phyloP scores from a whole-genome alignment of 2,888 invertebrate species.

The Flexamia atlantica region DNA sequence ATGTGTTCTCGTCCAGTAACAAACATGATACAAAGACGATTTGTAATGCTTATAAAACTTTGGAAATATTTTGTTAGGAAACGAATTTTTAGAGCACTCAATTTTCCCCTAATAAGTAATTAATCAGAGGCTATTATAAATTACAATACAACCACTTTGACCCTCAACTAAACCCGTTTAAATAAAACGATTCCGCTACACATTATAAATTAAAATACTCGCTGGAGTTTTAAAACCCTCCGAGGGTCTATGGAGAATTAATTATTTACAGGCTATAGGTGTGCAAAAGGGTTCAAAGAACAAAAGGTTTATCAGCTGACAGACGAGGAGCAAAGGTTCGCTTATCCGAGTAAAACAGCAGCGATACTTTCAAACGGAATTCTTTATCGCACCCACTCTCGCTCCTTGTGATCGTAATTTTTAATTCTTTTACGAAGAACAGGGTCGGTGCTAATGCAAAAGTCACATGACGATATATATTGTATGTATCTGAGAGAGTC shows the following conservation, averaged over 20 bases:
- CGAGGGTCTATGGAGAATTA: not conserved
- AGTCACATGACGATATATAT: no score
- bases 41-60: no score
- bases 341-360: not conserved
- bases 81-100: no score
- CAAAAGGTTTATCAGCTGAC: constrained; percentile 24
- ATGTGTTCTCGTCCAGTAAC: no score
- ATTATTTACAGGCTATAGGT: constrained; percentile 14
- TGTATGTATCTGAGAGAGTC: no score
- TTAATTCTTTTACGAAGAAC: not conserved
- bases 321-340: not conserved
- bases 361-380: constrained; percentile 33
- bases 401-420: not conserved
- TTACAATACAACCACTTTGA: no score
- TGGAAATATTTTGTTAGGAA: no score
- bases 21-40: no score
- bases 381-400: not conserved
- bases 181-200: no score
- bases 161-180: no score
- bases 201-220: not conserved
- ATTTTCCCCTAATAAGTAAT: no score
- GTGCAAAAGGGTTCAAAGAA: constrained; percentile 16
- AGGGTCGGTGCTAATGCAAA: not conserved
- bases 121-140: no score
- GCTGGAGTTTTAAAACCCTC: not conserved